Base-by-base conservation (phyloP, 2,797 vertebrate species). In the Melanotaenia boesemani region DNA sequence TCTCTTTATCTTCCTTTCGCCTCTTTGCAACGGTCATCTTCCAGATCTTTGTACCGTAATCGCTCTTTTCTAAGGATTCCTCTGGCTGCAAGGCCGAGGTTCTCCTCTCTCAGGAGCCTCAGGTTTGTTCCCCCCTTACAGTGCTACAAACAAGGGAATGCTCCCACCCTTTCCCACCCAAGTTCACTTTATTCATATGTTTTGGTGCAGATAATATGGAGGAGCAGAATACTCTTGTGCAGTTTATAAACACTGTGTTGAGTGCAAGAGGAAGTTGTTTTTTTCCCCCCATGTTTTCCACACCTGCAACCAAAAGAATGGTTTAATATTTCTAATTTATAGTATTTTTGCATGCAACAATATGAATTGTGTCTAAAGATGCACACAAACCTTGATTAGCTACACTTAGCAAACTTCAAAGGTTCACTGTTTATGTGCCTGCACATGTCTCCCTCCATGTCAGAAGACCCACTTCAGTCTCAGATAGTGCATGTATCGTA, bases 71-170 rank as follows among this genome's bases (percentile, higher is more conserved):
- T 98, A 94, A 98, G 97, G 96, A 95, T 97, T 94, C 96, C 96
- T 93, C 91, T 96, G 96, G 96, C 95, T 93, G 85, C 96, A 93
- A 96, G 96, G 95, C 97, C 97, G 94, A 96, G 95, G 95, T 98
- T 98, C 95, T 98, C 96, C 93, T 99, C 97, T 92, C 96, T 98
- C 95, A 98, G 98, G 95, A 97, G 96, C 96, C 95, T 98, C 95
- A 97, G 97, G 97, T 98, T 97, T 92, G 97, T 97, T 92, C 60
- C 80, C 72, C 41, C 54, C 67, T 88, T 72, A 68, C 71, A 76
- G 79, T 82, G 80, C 69, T 81, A 63, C 78, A 80, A 78, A 78
- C 77, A 86, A 90, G 77, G 80, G 81, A 87, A 89, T 87, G 85
- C 58, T 71, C 54, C 75, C 73, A 44, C 34, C n/a, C 67, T 32